Conservation (phyloP, 1,140 invertebrate genomes). For the Sycobia sp. region DNA sequence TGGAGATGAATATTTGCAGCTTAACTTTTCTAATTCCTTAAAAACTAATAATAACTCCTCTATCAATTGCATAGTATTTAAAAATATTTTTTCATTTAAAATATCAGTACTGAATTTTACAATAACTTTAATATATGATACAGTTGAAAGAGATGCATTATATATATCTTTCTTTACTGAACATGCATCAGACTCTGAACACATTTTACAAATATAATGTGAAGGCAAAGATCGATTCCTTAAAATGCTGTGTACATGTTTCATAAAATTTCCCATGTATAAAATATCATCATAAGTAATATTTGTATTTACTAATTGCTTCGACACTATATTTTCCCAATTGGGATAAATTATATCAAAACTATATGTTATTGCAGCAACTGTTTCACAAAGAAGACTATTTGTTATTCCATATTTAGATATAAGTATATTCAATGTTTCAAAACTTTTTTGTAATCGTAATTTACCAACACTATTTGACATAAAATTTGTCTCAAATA, state of each 20-base stretch:
- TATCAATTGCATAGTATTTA: slow-evolving; percentile 26
- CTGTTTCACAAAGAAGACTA: slow-evolving; percentile 25
- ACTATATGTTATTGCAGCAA: slow-evolving; percentile 31
- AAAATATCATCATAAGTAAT: slow-evolving; percentile 21
- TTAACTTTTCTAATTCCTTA: slow-evolving; percentile 33
- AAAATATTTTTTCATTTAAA: slow-evolving; percentile 30
- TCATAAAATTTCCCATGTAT: slow-evolving; percentile 20
- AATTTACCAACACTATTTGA: slow-evolving; percentile 22
- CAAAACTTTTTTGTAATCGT: slow-evolving; percentile 26
- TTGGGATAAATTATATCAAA: slow-evolving; percentile 37
- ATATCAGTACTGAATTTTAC: slow-evolving; percentile 26
- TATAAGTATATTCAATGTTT: slow-evolving; percentile 17
- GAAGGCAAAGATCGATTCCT: slow-evolving; percentile 19
- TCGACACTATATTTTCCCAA: slow-evolving; percentile 38
- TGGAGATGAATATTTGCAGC: slow-evolving; percentile 39
- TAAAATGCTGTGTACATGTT: slow-evolving; percentile 13
- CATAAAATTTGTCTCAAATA: slow-evolving; percentile 36
- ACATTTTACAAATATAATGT: slow-evolving; percentile 27
- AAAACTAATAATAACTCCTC: slow-evolving; percentile 31
- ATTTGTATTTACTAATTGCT: slow-evolving; percentile 27
- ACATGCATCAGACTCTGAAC: slow-evolving; percentile 24
- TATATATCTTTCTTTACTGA: slow-evolving; percentile 37
- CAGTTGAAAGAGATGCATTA: slow-evolving; percentile 31
- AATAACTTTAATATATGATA: slow-evolving; percentile 33
- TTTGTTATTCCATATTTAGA: slow-evolving; percentile 24